Evolutionary conservation across 2,113 vertebrate species (phyloP).

Genomic region (Onychorhynchus coronatus): DNA sequence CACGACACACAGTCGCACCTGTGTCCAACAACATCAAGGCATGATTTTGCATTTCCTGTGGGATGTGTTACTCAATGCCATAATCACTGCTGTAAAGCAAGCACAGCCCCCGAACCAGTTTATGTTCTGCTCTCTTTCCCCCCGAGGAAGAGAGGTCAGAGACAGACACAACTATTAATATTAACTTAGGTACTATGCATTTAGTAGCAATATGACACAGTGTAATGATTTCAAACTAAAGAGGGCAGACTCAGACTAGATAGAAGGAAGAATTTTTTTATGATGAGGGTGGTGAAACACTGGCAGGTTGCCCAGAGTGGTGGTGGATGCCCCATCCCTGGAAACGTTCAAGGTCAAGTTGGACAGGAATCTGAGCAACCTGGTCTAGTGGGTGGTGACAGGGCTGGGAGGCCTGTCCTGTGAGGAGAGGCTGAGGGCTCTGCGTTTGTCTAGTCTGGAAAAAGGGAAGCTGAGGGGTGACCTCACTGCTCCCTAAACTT

Average conservation of each 20-base stretch:
- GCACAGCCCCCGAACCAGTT: background rate
- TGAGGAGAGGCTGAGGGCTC: background rate
- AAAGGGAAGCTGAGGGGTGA: background rate
- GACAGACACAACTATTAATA: background rate
- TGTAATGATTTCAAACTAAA: background rate
- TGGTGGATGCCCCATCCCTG: background rate
- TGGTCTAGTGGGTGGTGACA: background rate
- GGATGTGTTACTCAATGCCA: background rate
- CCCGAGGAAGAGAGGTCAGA: background rate
- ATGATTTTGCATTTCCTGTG: background rate
- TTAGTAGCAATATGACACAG: background rate
- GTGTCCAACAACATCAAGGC: background rate
- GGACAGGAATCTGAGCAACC: background rate
- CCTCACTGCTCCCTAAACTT: background rate
- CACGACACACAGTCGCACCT: background rate
- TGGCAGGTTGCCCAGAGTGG: background rate
- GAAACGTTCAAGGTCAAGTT: background rate
- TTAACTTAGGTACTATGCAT: background rate
- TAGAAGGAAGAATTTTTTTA: background rate
- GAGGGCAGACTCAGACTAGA: background rate
- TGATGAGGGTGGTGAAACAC: background rate
- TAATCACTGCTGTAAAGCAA: background rate
- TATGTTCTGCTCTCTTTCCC: background rate
- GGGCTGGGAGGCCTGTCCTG: background rate
- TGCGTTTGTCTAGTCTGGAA: background rate